Conservation (phyloP, 2,888 invertebrate genomes). For the Trissolcus brochymenae region DNA sequence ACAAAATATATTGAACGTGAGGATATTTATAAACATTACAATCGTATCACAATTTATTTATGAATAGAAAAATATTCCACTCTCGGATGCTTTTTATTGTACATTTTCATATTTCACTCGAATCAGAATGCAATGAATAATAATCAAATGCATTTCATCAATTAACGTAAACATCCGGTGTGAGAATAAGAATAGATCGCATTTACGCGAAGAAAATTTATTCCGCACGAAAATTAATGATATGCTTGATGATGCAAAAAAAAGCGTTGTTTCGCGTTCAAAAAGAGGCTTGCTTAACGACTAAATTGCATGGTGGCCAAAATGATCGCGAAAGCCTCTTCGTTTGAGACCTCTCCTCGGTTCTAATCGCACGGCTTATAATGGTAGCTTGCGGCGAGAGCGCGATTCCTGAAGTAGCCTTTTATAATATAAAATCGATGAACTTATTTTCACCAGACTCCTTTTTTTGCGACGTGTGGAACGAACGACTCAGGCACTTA, state of each 20-base stretch:
- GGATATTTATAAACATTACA: no score
- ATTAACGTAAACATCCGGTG: no score
- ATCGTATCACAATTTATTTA: no score
- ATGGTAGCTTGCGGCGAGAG: conserved; percentile 50
- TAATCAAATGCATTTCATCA: background rate
- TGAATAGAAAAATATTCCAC: no score
- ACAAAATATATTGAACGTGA: no score
- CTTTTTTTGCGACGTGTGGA: conserved; percentile 37
- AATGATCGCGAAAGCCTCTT: conserved; percentile 38
- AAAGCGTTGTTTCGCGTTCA: background rate
- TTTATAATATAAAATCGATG: conserved; percentile 42
- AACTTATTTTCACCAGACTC: conserved; percentile 48
- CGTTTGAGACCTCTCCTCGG: conserved; percentile 26
- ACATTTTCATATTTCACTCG: no score
- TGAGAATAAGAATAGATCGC: no score
- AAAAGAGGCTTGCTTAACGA: conserved; percentile 42
- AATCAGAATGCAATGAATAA: no score
- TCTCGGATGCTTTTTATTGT: no score
- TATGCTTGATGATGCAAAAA: no score
- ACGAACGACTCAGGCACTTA: conserved; percentile 52
- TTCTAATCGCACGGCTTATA: conserved; percentile 51
- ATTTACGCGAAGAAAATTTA: no score
- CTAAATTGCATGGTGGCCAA: conserved; percentile 54
- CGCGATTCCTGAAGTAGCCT: conserved; percentile 51
- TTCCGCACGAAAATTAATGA: no score